Evolutionary conservation across 2,888 invertebrate genomes (phyloP).

Genomic region (Ramazzottius varieornatus): DNA sequence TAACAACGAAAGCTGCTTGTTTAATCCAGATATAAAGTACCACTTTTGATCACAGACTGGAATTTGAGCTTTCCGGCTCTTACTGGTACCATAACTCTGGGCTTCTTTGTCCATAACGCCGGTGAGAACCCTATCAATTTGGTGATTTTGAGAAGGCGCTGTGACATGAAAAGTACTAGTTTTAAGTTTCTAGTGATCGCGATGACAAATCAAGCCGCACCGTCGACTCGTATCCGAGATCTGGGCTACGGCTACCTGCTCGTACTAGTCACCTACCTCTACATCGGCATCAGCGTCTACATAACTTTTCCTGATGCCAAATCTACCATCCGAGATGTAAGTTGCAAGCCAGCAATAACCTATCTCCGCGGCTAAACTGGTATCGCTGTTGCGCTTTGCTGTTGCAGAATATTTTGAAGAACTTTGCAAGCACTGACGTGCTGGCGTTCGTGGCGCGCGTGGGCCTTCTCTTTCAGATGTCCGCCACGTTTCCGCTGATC

Average conservation of each 20-base stretch:
- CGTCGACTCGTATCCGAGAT: not conserved
- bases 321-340: not conserved
- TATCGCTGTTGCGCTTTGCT: not conserved
- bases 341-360: too few relatives aligned
- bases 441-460: not conserved
- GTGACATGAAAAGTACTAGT: too few relatives aligned
- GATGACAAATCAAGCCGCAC: not conserved
- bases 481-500: not conserved
- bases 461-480: not conserved
- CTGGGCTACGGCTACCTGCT: not conserved
- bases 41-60: not conserved
- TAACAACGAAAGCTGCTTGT: not conserved
- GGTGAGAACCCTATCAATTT: too few relatives aligned
- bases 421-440: not conserved
- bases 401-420: slow-evolving; percentile 1
- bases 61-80: not conserved
- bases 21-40: not conserved
- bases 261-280: not conserved
- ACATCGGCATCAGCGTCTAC: not conserved
- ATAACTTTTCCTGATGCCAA: not conserved
- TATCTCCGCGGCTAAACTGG: too few relatives aligned
- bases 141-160: too few relatives aligned
- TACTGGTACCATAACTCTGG: not conserved
- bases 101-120: not conserved
- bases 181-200: not conserved